These are phyloP conservation scores for Yoshiicerus persimilis DNA, from an alignment of 1,140 invertebrate species.

Conservation along the genomic window DNA sequence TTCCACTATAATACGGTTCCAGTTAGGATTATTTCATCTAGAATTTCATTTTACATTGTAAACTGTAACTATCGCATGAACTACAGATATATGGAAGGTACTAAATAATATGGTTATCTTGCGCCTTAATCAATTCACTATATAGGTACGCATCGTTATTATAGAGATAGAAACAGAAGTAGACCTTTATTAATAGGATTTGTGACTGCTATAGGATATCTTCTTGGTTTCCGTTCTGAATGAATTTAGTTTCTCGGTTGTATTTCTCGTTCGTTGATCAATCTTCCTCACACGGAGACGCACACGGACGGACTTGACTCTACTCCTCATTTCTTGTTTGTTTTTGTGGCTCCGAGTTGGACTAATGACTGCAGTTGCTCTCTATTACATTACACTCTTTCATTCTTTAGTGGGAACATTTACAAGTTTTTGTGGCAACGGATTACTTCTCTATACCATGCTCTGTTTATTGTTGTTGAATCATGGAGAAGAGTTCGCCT, in stretches of 20 bases:
- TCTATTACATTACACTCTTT: slow-evolving; percentile 20
- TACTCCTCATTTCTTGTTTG: background rate
- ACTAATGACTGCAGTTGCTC: slow-evolving; percentile 6
- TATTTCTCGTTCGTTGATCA: background rate
- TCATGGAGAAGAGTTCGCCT: background rate
- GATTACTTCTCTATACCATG: background rate
- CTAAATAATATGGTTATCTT: background rate
- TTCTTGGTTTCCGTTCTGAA: background rate
- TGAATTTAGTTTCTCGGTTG: background rate
- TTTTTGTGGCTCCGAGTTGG: background rate
- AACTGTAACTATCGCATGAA: background rate
- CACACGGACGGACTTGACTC: background rate
- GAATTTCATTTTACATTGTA: background rate
- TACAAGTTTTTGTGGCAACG: background rate
- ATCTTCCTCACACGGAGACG: background rate
- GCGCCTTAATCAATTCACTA: background rate
- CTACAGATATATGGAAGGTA: background rate
- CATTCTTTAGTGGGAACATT: background rate
- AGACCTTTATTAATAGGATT: too few species aligned
- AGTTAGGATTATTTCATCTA: too few species aligned
- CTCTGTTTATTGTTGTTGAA: background rate
- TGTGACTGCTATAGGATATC: too few species aligned
- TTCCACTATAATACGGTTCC: too few species aligned
- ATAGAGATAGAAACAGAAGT: too few species aligned
- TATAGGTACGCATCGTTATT: too few species aligned